Conservation (phyloP, 35 echinoderm and acorn worm species). For the Ophiothrix spiculata region DNA sequence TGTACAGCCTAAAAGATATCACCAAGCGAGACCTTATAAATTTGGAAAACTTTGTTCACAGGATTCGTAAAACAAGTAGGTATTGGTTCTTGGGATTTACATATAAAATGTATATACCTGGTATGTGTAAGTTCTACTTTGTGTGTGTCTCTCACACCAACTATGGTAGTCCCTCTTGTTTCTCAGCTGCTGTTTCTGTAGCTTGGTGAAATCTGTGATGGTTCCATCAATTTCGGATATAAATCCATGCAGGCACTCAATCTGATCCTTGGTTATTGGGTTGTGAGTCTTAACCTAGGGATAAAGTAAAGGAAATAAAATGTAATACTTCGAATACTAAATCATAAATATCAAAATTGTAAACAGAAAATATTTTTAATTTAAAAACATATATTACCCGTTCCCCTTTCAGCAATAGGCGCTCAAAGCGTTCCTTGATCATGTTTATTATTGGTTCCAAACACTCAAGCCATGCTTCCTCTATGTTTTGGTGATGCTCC, state of each 20-base stretch:
- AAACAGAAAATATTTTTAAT: neutral
- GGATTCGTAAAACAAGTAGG: neutral
- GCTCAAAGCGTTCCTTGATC: neutral
- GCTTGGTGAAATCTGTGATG: conserved; percentile 28
- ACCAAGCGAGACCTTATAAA: too few species aligned
- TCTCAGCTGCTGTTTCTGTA: conserved; percentile 11
- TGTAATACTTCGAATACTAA: neutral
- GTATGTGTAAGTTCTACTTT: conserved; percentile 9
- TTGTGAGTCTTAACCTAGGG: conserved; percentile 14
- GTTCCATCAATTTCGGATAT: conserved; percentile 13
- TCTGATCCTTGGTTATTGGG: neutral
- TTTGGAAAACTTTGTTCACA: neutral
- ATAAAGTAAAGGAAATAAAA: conserved; percentile 13
- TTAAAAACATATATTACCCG: neutral
- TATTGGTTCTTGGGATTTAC: neutral
- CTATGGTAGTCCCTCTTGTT: conserved; percentile 1
- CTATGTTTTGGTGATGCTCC: neutral
- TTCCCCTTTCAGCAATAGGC: neutral
- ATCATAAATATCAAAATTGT: neutral
- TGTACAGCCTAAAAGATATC: too few species aligned
- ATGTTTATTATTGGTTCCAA: neutral
- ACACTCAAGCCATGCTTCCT: neutral
- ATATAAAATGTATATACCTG: conserved; percentile 9
- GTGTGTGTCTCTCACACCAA: conserved; percentile 2
- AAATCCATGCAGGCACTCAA: neutral